These are phyloP conservation scores for Clistopyga incitator DNA, from an alignment of 2,888 invertebrate genomes.

Conservation along the genomic window DNA sequence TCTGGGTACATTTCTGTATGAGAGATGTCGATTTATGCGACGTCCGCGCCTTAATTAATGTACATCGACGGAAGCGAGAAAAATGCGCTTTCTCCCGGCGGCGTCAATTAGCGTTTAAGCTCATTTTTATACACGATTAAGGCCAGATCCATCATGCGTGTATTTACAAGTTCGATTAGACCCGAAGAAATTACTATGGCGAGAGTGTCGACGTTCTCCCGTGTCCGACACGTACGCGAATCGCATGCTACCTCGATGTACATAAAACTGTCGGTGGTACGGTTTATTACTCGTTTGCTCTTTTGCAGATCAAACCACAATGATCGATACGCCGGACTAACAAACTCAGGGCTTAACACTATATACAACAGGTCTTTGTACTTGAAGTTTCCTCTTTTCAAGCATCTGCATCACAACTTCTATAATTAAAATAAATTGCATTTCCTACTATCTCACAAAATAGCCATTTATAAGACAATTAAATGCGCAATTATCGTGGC, in stretches of 20 bases:
- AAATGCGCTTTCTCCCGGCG: conserved; percentile 18
- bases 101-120: neutral
- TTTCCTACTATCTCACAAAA: no score
- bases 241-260: neutral
- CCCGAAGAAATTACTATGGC: conserved; percentile 17
- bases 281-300: neutral
- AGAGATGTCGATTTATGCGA: neutral
- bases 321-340: neutral
- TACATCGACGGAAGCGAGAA: conserved; percentile 4
- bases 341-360: neutral
- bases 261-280: conserved; percentile 6
- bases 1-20: no score
- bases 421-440: neutral
- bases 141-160: conserved; percentile 6
- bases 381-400: neutral
- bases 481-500: no score
- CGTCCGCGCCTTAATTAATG: neutral
- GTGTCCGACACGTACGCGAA: neutral
- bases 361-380: neutral
- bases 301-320: neutral
- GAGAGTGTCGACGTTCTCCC: conserved; percentile 23
- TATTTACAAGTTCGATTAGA: conserved; percentile 8
- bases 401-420: no score
- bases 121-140: conserved; percentile 16
- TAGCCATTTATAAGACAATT: no score